phyloP scores from a whole-genome alignment of 2,797 vertebrate genomes.

The Tapirus indicus region DNA sequence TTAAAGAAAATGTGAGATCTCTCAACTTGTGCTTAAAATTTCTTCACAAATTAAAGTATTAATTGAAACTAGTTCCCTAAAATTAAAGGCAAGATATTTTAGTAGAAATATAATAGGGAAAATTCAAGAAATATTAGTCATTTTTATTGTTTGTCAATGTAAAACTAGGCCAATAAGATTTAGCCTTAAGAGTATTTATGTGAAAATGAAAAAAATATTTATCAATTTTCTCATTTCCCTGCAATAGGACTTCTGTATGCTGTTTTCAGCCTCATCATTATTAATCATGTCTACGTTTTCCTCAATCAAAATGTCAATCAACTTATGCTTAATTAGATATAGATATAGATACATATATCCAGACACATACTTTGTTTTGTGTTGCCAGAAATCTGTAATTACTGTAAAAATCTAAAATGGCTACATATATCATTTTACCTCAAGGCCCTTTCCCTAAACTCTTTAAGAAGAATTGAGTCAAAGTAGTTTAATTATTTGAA shows the following conservation, averaged over 20 bases:
- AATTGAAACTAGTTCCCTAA: not conserved
- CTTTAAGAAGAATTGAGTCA: not conserved
- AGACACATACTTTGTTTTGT: not conserved
- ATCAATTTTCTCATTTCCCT: not conserved
- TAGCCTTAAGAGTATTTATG: not conserved
- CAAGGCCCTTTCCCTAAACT: not conserved
- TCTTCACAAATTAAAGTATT: not conserved
- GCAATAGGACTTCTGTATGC: not conserved
- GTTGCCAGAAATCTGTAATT: not conserved
- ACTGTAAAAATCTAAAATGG: not conserved
- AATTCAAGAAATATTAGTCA: not conserved
- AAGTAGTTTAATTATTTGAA: conserved; percentile 12
- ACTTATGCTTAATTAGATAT: not conserved
- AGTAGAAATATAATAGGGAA: not conserved
- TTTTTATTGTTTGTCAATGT: not conserved
- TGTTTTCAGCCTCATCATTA: not conserved
- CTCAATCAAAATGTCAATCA: not conserved
- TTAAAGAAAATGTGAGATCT: conserved; percentile 10
- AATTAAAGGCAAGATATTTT: not conserved
- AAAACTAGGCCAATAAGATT: not conserved
- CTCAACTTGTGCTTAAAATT: not conserved
- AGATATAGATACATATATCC: not conserved
- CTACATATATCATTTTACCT: not conserved
- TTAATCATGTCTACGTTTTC: not conserved
- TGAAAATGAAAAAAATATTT: not conserved